A percentile compares a stretch with the other conserved stretches of the same genome.
Conservation (phyloP, 2,888 invertebrate species). For the Horisme vitalbata region DNA sequence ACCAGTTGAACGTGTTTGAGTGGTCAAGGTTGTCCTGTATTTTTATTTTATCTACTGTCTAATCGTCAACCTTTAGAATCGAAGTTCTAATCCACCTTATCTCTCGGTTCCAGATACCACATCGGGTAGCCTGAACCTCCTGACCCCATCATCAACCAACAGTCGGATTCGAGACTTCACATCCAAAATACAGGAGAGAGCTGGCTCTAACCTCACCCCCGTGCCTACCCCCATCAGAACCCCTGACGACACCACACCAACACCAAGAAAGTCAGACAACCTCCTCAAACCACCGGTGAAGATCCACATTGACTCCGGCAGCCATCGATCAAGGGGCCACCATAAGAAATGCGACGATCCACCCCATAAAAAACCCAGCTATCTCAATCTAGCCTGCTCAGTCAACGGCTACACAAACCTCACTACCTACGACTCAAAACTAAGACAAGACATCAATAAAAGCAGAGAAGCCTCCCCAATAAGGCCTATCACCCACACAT, state of each 20-base stretch:
- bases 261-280: constrained; percentile 60
- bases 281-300: constrained; percentile 72
- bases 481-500: constrained; percentile 80
- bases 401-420: constrained; percentile 95
- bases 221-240: constrained; percentile 62
- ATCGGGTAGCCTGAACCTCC: constrained; percentile 84
- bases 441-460: constrained; percentile 88
- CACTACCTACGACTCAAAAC: constrained; percentile 92
- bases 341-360: constrained; percentile 70
- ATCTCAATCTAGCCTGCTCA: constrained; percentile 93
- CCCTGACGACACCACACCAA: constrained; percentile 57
- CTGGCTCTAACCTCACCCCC: constrained; percentile 56
- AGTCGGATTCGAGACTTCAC: constrained; percentile 83
- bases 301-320: constrained; percentile 61
- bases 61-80: not conserved
- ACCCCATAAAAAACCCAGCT: constrained; percentile 90
- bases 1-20: too few relatives aligned
- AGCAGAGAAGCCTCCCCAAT: constrained; percentile 89
- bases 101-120: constrained; percentile 74
- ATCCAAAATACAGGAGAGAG: constrained; percentile 82
- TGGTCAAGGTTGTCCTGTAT: too few relatives aligned
- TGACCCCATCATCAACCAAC: constrained; percentile 84
- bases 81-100: not conserved
- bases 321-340: constrained; percentile 66
- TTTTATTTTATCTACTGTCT: too few relatives aligned